Percentiles rank a stretch among this genome's conserved stretches.
These are phyloP conservation scores for Tanytarsus gracilentus DNA, from an alignment of 2,888 invertebrate species.

Conservation along the genomic window DNA sequence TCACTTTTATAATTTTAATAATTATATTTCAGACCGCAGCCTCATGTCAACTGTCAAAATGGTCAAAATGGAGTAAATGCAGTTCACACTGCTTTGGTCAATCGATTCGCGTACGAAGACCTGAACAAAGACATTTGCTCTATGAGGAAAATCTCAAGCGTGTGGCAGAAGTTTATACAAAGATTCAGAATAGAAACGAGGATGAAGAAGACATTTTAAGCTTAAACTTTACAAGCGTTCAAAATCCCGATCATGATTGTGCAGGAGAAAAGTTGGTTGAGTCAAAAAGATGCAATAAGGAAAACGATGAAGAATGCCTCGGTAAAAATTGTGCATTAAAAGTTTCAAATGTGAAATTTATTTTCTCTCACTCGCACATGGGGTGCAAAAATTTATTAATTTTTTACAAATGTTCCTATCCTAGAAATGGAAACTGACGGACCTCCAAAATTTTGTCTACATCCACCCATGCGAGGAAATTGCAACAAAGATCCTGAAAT, in stretches of 20 bases:
- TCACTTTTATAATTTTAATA: not conserved
- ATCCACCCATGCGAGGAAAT: constrained; percentile 52
- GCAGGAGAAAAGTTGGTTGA: not conserved
- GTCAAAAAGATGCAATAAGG: not conserved
- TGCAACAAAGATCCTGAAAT: constrained; percentile 65
- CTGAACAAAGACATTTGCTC: not conserved
- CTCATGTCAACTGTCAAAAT: not conserved
- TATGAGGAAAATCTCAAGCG: not conserved
- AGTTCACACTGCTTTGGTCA: not conserved
- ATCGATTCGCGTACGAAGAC: not conserved
- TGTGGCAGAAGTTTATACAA: not conserved
- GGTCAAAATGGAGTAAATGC: not conserved
- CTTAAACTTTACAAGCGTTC: not conserved
- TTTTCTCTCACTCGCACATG: too few species aligned
- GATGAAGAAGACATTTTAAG: not conserved
- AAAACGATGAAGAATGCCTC: not conserved
- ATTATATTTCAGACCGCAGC: not conserved
- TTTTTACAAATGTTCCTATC: too few species aligned
- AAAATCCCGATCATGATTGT: not conserved
- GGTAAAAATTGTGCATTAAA: too few species aligned
- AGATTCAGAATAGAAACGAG: not conserved
- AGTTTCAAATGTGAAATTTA: too few species aligned
- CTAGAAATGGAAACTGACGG: too few species aligned
- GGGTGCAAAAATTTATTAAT: too few species aligned
- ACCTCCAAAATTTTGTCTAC: constrained; percentile 35